phyloP scores from a whole-genome alignment of 2,888 invertebrate species.

The Steinernema carpocapsae region DNA sequence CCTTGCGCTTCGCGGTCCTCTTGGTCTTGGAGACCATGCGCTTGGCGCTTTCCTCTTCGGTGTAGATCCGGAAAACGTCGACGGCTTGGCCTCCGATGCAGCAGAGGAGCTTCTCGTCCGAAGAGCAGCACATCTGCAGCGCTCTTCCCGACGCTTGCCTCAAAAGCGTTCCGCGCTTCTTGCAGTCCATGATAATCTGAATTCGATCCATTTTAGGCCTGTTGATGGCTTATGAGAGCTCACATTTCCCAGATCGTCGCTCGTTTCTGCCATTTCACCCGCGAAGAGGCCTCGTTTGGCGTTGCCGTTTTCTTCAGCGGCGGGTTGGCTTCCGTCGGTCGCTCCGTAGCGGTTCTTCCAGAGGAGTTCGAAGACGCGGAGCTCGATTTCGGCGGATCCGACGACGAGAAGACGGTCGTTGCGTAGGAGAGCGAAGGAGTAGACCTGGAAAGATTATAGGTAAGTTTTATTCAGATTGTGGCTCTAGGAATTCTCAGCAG shows the following conservation, averaged over 20 bases:
- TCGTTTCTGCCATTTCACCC: constrained; percentile 50
- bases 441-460: constrained; percentile 72
- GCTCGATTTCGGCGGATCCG: constrained; percentile 83
- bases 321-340: constrained; percentile 71
- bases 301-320: too few relatives aligned
- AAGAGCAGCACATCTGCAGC: constrained; percentile 78
- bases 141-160: constrained; percentile 82
- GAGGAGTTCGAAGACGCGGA: constrained; percentile 77
- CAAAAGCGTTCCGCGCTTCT: constrained; percentile 81
- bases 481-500: too few relatives aligned
- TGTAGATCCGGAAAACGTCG: constrained; percentile 83
- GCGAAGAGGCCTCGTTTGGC: constrained; percentile 29
- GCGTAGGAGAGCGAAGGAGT: constrained; percentile 82
- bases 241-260: constrained; percentile 49
- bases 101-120: constrained; percentile 78
- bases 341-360: constrained; percentile 65
- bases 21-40: constrained; percentile 76
- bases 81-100: constrained; percentile 76
- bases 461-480: not conserved
- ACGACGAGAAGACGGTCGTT: constrained; percentile 84
- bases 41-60: constrained; percentile 79
- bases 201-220: constrained; percentile 71
- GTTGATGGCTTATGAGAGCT: too few relatives aligned
- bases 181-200: constrained; percentile 78
- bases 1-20: constrained; percentile 63